Evolutionary conservation across 2,113 vertebrate species (phyloP).

Genomic region (Lontra canadensis): DNA sequence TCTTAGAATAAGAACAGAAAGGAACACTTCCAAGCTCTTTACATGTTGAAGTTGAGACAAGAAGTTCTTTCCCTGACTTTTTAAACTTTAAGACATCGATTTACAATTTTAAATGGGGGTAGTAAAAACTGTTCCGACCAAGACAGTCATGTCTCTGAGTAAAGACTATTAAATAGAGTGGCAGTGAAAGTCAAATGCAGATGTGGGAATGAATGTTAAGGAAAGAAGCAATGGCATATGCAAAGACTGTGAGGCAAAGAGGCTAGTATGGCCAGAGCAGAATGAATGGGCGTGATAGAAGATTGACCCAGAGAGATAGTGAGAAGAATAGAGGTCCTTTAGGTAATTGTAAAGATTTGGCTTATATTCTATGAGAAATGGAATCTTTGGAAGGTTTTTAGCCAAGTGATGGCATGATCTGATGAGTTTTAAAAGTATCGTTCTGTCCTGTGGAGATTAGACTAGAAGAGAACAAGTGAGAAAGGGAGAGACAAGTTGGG

Average conservation of each 20-base stretch:
- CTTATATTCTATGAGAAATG: background rate
- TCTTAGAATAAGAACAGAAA: background rate
- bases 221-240: background rate
- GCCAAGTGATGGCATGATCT: background rate
- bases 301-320: background rate
- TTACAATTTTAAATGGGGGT: background rate
- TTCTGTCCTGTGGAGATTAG: background rate
- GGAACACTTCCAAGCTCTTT: background rate
- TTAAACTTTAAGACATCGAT: background rate
- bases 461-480: background rate
- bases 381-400: background rate
- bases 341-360: background rate
- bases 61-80: background rate
- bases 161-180: background rate
- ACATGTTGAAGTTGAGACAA: background rate
- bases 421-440: background rate
- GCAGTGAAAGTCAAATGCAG: background rate
- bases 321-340: background rate
- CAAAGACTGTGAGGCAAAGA: background rate
- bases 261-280: background rate
- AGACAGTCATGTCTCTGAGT: background rate
- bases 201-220: background rate
- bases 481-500: background rate
- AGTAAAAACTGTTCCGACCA: background rate
- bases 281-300: background rate